Evolutionary conservation across 2,888 invertebrate species (phyloP), one percentile per base, ranked within the genome.

Genomic region (Diaprepes abbreviatus): DNA sequence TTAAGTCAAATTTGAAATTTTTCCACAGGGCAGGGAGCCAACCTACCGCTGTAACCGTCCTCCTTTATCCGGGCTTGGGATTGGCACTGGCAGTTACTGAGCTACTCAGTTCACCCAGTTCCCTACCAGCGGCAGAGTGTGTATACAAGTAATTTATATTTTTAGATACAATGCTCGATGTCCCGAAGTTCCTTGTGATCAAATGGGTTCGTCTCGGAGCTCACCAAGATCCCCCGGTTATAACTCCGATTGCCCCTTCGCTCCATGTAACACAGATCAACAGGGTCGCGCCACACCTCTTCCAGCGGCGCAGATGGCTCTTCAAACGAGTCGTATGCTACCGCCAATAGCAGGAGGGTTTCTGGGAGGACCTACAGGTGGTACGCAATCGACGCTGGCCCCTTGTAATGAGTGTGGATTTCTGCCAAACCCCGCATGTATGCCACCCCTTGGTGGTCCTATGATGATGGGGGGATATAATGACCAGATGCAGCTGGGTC

Each of bases 401-500:
- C 78, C 78, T 3, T 78, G 78, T 62, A 73, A 73, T 38, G 77
- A 77, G 36, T 76, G 75, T 65, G 76, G 76, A 0, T 73, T 64
- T 36, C 36, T 75, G 4, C 70, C 72, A 7, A 70, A 71, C 28
- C 55, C 75, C 1, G 60, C 69, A 4, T 73, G 71, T 40, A 19
- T 73, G 40, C 66, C 63, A 6, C 64, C 59, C 3, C 33, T 36
- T 35, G 28, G 14, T 10, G 43, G 43, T 3, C 50, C 64, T 2
- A 70, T 71, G 24, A 31, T 14, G 52, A 50, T 21, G 24, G 24
- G 9, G 40, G 52, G 2, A 10, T 57, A 17, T 7, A 59, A 21
- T 16, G 17, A 31, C 63, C 55, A 5, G 10, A 31, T 28, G 16
- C 57, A 0, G 6, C 40, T 36, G 0, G 19, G n/a, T 2, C 73